phyloP scores from a whole-genome alignment of 1,140 invertebrate species.

The Olivierus martensii region DNA sequence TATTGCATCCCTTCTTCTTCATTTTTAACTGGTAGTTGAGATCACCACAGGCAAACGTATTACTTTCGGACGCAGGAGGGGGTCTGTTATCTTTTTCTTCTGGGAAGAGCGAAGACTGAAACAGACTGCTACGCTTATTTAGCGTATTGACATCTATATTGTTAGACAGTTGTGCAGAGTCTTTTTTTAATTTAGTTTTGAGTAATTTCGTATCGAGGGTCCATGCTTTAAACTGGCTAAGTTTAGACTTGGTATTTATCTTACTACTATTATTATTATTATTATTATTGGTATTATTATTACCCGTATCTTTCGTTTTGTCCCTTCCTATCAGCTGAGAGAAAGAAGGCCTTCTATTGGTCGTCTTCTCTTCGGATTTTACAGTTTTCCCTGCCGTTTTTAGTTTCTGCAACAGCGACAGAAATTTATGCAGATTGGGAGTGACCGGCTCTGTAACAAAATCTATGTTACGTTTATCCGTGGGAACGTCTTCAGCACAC shows the following conservation, averaged over 20 bases:
- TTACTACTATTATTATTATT: too few relatives aligned
- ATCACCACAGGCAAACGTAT: slow-evolving; percentile 1
- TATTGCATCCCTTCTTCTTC: slow-evolving; percentile 13
- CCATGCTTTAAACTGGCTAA: slow-evolving; percentile 18
- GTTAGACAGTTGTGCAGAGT: background rate
- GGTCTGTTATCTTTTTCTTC: background rate
- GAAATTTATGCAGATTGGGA: too few relatives aligned
- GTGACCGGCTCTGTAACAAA: background rate
- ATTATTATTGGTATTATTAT: too few relatives aligned
- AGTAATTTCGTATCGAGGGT: slow-evolving; percentile 17
- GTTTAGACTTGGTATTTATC: background rate
- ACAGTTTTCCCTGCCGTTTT: too few relatives aligned
- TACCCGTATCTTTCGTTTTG: too few relatives aligned
- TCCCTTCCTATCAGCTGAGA: too few relatives aligned
- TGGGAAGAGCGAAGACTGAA: slow-evolving; percentile 12
- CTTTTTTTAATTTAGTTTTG: slow-evolving; percentile 13
- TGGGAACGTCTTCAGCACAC: too few relatives aligned
- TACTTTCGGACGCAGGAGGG: background rate
- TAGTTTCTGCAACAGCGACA: too few relatives aligned
- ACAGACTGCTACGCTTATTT: slow-evolving; percentile 5
- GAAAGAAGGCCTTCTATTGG: too few relatives aligned
- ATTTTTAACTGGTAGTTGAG: slow-evolving; percentile 12
- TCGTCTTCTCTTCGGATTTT: too few relatives aligned
- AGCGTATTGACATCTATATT: slow-evolving; percentile 4
- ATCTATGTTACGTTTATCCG: too few relatives aligned